Base-by-base conservation (phyloP, 2,113 vertebrate genomes). In the Cephalopholis sonnerati region DNA sequence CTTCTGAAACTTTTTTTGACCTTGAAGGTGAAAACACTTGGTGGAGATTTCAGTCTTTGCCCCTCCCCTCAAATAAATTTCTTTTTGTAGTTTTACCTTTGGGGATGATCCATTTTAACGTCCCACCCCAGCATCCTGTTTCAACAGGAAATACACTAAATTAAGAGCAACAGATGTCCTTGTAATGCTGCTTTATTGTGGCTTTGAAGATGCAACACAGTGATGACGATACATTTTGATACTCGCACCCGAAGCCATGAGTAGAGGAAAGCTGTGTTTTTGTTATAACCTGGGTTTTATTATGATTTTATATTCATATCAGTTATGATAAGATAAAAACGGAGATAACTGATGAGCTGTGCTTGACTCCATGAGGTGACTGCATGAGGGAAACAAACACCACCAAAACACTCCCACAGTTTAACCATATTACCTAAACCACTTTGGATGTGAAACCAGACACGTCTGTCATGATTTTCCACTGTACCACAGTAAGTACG, bases 281-380 rank as follows among this genome's bases (percentile, higher is more conserved):
- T 80, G 39, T 15, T 66, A 65, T 57, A 65, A 57, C 32, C 58
- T 32, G 48, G 54, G 44, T 78, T 39, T 12, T 22, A 36, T 36
- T 36, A 36, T n/a, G n/a, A n/a, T 22, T 32, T 65, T 27, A 65
- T 75, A 77, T 66, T 85, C 55, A 13, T 13, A 17, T 68, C 48
- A 84, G 81, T 83, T 78, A 6, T 80, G 67, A 70, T 74, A 59
- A 86, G 83, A 80, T 2, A 41, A 41, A 8, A 41, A 41, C 25
- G 7, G 8, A 2, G 59, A 57, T 58, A 39, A 50, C 25, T 24
- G 11, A 11, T 41, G 8, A 41, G 41, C 41, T 41, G 41, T 11
- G 11, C 11, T 24, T 57, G 71, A 74, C 55, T 77, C 59, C 29
- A n/a, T 5, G 1, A 27, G 32, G 41, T 24, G 76, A 64, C 62